Percentiles rank a stretch among this genome's conserved stretches.
phyloP scores from a whole-genome alignment of 2,888 invertebrate genomes.

The Eilema caniola region DNA sequence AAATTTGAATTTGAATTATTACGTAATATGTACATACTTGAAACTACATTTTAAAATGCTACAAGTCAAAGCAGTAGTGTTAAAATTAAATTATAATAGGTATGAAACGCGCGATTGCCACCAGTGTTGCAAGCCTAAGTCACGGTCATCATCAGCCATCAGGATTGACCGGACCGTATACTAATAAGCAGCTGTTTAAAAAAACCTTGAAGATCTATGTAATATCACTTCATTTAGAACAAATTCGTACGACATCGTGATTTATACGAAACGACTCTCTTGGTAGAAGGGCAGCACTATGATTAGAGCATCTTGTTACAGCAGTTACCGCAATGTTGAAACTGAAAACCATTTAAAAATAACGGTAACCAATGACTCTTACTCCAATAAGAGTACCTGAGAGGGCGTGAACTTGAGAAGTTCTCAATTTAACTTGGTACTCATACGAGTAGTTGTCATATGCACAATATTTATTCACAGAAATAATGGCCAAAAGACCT shows the following conservation, averaged over 20 bases:
- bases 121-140: not conserved
- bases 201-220: not conserved
- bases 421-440: not conserved
- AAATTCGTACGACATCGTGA: not conserved
- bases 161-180: not conserved
- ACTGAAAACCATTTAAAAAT: constrained; percentile 3
- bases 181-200: not conserved
- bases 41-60: not conserved
- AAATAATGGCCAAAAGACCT: not conserved
- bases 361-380: not conserved
- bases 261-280: constrained; percentile 1
- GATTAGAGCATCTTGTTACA: constrained; percentile 7
- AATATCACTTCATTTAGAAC: not conserved
- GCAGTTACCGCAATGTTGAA: not conserved
- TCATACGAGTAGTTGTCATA: too few species aligned
- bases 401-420: not conserved
- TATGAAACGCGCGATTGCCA: not conserved
- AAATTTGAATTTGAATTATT: too few species aligned
- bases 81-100: too few species aligned
- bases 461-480: too few species aligned
- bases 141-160: not conserved
- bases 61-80: not conserved
- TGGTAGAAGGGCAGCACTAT: constrained; percentile 3
- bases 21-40: not conserved
- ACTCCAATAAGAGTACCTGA: not conserved